Percentiles rank a stretch among this genome's conserved stretches.
Evolutionary conservation across 2,888 invertebrate genomes (phyloP).

Genomic region (Cenopis cana): DNA sequence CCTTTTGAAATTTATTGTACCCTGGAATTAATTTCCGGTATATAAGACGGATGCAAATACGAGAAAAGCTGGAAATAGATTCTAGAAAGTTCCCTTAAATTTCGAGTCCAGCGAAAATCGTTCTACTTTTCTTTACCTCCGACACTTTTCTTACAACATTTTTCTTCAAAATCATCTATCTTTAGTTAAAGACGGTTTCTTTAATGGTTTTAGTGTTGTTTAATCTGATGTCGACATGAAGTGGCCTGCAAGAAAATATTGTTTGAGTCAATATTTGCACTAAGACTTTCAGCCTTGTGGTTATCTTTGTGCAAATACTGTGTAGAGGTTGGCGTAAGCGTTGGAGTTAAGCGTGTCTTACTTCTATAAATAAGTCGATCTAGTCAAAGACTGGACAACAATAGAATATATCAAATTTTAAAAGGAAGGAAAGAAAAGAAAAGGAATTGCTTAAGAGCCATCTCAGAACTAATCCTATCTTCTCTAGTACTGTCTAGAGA

Average conservation of each 20-base stretch:
- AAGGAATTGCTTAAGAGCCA: background rate
- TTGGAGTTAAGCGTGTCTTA: conserved; percentile 28
- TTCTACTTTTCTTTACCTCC: background rate
- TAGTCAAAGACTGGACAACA: background rate
- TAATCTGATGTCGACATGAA: conserved; percentile 81
- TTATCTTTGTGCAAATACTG: conserved; percentile 70
- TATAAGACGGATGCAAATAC: background rate
- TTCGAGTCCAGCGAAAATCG: background rate
- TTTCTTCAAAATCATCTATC: conserved; percentile 32
- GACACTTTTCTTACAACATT: conserved; percentile 9
- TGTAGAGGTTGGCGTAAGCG: conserved; percentile 55
- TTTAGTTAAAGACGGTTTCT: conserved; percentile 57
- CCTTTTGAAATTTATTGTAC: background rate
- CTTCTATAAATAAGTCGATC: background rate
- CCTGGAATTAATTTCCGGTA: background rate
- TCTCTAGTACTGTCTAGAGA: background rate
- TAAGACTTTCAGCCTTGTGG: conserved; percentile 66
- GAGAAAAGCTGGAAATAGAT: background rate
- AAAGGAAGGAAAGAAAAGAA: too few species aligned
- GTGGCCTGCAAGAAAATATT: conserved; percentile 77
- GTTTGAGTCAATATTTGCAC: conserved; percentile 76
- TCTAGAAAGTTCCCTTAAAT: background rate
- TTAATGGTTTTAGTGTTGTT: conserved; percentile 69
- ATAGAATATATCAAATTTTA: too few species aligned
- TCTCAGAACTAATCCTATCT: background rate